These are phyloP conservation scores for Phymastichus coffea DNA, from an alignment of 1,140 invertebrate genomes.

Conservation along the genomic window DNA sequence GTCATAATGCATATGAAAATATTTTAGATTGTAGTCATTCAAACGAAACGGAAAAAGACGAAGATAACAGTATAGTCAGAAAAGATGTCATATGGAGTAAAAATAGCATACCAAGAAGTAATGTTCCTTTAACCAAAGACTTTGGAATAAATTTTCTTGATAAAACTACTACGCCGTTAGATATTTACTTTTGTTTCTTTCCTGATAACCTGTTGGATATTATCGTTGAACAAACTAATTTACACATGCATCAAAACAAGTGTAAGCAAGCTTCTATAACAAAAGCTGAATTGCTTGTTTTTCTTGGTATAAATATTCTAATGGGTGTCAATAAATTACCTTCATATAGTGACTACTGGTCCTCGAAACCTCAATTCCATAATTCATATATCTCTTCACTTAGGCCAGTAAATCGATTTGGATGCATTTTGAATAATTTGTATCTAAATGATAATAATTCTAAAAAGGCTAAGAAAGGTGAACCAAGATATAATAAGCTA, in stretches of 20 bases:
- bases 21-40: too few species aligned
- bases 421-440: conserved; percentile 41
- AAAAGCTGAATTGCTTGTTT: conserved; percentile 21
- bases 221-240: conserved; percentile 22
- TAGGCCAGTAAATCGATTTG: conserved; percentile 48
- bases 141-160: conserved; percentile 23
- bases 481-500: too few species aligned
- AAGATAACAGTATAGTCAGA: too few species aligned
- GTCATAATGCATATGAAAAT: too few species aligned
- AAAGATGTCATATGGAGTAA: too few species aligned
- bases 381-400: too few species aligned
- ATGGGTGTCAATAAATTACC: conserved; percentile 34
- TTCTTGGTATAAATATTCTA: conserved; percentile 33
- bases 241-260: conserved; percentile 20
- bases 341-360: conserved; percentile 32
- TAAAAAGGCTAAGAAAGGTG: conserved; percentile 35
- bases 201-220: conserved; percentile 14
- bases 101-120: too few species aligned
- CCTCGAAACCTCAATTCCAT: too few species aligned
- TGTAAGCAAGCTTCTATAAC: conserved; percentile 8
- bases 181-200: conserved; percentile 21
- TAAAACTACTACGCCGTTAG: background rate
- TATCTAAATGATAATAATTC: conserved; percentile 45
- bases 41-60: too few species aligned
- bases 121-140: conserved; percentile 11